These are phyloP conservation scores for Herpailurus yagouaroundi DNA, from an alignment of 2,113 vertebrate genomes.

Conservation along the genomic window DNA sequence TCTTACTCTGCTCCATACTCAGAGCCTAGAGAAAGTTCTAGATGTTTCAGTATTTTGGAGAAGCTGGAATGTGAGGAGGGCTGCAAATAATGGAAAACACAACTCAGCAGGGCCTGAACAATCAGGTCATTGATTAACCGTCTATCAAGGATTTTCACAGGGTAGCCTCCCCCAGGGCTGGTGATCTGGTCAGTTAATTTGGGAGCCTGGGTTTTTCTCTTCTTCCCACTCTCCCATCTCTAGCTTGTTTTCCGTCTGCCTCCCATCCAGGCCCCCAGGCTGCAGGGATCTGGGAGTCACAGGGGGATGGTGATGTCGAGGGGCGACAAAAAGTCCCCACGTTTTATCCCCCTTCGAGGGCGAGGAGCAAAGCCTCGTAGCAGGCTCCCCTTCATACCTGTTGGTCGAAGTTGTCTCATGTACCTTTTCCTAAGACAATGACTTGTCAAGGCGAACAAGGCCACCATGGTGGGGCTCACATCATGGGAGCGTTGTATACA, in stretches of 20 bases:
- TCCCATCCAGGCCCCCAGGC: background rate
- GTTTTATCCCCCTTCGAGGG: background rate
- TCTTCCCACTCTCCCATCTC: too few relatives aligned
- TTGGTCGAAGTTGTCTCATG: background rate
- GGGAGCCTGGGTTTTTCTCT: background rate
- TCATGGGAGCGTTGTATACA: rapidly evolving
- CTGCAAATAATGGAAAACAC: background rate
- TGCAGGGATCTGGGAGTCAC: background rate
- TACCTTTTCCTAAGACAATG: background rate
- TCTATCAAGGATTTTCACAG: background rate
- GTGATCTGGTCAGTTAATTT: background rate
- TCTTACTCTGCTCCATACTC: background rate
- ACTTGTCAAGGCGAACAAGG: background rate
- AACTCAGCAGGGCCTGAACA: background rate
- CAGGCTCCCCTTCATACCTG: background rate
- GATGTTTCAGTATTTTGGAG: background rate
- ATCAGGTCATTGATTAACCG: background rate
- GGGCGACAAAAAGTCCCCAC: background rate
- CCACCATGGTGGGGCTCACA: rapidly evolving
- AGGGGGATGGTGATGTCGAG: background rate
- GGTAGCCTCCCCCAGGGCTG: background rate
- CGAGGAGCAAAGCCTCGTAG: background rate
- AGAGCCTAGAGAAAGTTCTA: background rate
- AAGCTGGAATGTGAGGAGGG: background rate
- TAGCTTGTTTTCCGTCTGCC: background rate